phyloP scores from a whole-genome alignment of 2,888 invertebrate species.

The Ophioninae sp. region DNA sequence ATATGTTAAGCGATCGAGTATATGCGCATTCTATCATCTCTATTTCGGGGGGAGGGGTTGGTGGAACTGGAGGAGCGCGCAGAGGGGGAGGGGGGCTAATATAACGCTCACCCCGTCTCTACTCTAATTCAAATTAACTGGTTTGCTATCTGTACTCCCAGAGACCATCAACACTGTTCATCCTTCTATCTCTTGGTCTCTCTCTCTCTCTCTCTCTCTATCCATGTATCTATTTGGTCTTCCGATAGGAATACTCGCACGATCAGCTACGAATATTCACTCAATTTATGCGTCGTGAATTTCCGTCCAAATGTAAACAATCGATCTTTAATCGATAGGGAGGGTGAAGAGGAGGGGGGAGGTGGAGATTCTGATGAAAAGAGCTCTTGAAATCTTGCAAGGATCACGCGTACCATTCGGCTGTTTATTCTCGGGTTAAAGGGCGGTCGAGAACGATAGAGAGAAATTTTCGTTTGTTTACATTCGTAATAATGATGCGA shows the following conservation, averaged over 20 bases:
- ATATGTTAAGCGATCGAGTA: conserved; percentile 44
- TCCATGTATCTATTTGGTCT: neutral
- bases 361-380: too few relatives aligned
- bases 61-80: too few relatives aligned
- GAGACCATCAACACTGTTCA: conserved; percentile 26
- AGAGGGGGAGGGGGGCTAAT: too few relatives aligned
- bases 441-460: too few relatives aligned
- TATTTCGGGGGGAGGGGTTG: too few relatives aligned
- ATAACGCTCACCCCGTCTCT: conserved; percentile 36
- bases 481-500: too few relatives aligned
- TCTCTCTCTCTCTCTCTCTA: conserved; percentile 17
- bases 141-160: conserved; percentile 45
- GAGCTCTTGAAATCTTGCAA: too few relatives aligned
- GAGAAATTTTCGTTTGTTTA: too few relatives aligned
- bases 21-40: conserved; percentile 58
- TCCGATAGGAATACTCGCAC: neutral
- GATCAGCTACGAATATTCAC: conserved; percentile 7
- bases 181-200: neutral
- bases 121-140: conserved; percentile 62
- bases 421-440: too few relatives aligned
- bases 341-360: neutral
- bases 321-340: neutral
- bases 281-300: neutral
- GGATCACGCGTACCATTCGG: too few relatives aligned
- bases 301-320: neutral